Base-by-base conservation (phyloP, 1,140 invertebrate genomes). In the Melipona quadrifasciata region DNA sequence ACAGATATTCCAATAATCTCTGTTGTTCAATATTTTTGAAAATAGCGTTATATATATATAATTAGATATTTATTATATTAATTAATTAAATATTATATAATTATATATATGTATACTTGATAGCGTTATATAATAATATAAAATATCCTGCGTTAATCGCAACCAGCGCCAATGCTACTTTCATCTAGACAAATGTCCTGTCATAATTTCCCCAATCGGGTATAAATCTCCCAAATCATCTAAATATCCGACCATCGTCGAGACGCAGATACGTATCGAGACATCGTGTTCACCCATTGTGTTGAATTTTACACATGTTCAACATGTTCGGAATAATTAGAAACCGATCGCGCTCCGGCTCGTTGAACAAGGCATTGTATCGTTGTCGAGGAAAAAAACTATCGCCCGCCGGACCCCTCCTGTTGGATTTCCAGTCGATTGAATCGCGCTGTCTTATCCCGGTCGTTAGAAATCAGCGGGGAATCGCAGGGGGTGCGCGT, bases 371-470 rank as follows among this genome's bases (percentile, higher is more conserved):
- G 27, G 68, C 75, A 71, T 79, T 57, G 76, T 79, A 57, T 51
- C 39, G 64, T 2, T 65, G 64, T 65, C 27, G 64, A 31, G 16
- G 64, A 55, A 71, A 79, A 70, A 78, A 84, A 76, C 73, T 75
- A 82, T 82, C 73, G 64, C 74, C 64, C n/a, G 47, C n/a, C 58
- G 73, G 16, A n/a, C 51, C 27, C 82, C 83, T 61, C 57, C 61
- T 71, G 58, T 84, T 80, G 70, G 21, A 85, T 64, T 90, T 90
- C 89, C 89, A 90, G 71, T 81, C 89, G 89, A 90, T 90, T 86
- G 89, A 89, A 86, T 83, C 88, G 58, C 83, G 81, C 83, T 90
- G 89, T 90, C 89, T 90, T 90, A 90, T 87, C 83, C 78, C 88
- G 39, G 77, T 87, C 80, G 88, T 87, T 85, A 84, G 78, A 61